Percentiles rank a stretch among this genome's conserved stretches.
Conservation (phyloP, 2,888 invertebrate species). For the Amphimallon solstitiale region DNA sequence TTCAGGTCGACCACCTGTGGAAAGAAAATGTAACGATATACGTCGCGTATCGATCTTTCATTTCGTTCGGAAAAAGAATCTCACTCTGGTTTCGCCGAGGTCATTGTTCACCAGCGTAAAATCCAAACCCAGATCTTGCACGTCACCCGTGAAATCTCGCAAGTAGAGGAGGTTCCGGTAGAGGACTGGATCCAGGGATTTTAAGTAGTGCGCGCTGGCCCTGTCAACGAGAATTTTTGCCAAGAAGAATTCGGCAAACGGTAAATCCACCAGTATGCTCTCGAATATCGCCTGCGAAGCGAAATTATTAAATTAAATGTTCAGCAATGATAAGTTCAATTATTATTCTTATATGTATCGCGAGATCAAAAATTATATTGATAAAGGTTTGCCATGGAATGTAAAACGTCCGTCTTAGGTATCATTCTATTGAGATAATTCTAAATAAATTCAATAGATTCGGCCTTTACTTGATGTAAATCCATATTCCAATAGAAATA, state of each 20-base stretch:
- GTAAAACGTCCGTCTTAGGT: no score
- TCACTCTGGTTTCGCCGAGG: constrained; percentile 85
- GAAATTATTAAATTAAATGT: not conserved
- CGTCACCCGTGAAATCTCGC: constrained; percentile 86
- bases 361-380: no score
- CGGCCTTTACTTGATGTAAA: no score
- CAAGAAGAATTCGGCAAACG: constrained; percentile 95
- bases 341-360: no score
- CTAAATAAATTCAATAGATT: no score
- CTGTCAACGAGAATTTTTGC: constrained; percentile 85
- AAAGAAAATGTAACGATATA: constrained; percentile 47
- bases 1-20: constrained; percentile 92
- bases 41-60: no score
- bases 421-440: no score
- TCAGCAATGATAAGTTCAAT: no score
- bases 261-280: constrained; percentile 92
- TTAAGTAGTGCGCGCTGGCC: constrained; percentile 86
- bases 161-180: constrained; percentile 91
- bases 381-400: no score
- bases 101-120: constrained; percentile 93
- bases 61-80: constrained; percentile 39
- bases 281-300: constrained; percentile 89
- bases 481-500: no score
- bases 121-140: constrained; percentile 88
- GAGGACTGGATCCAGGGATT: constrained; percentile 91